These are phyloP conservation scores for Squalus acanthias DNA, from an alignment of 2,797 vertebrate genomes.

Conservation along the genomic window DNA sequence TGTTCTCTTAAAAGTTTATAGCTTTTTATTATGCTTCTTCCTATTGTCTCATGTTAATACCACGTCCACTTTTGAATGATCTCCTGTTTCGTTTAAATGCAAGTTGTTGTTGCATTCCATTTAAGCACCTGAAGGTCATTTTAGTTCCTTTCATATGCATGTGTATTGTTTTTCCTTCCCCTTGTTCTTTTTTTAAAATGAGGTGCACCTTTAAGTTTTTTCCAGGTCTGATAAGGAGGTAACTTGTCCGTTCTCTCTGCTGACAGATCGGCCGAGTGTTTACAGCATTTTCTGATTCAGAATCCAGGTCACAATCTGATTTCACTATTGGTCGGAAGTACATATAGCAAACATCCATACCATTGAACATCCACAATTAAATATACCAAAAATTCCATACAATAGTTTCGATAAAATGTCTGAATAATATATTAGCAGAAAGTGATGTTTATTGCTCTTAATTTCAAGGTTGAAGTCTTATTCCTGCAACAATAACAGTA, in stretches of 20 bases:
- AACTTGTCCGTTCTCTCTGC: not conserved
- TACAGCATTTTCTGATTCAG: not conserved
- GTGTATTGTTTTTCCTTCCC: not conserved
- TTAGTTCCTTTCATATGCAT: not conserved
- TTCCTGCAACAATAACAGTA: conserved; percentile 47
- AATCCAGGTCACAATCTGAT: not conserved
- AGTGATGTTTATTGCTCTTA: not conserved
- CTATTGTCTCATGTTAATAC: not conserved
- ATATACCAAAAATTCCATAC: no score
- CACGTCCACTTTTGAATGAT: not conserved
- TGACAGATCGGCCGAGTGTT: not conserved
- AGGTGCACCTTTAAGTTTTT: not conserved
- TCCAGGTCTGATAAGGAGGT: not conserved
- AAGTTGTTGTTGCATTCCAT: not conserved
- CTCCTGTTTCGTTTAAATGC: not conserved
- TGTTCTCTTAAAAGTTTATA: not conserved
- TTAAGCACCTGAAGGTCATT: not conserved
- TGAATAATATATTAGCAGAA: not conserved
- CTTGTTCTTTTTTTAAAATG: not conserved
- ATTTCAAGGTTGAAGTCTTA: conserved; percentile 48
- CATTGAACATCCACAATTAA: no score
- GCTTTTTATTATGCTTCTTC: not conserved
- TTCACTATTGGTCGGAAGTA: no score
- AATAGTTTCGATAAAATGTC: no score
- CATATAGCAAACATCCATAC: no score